Evolutionary conservation across 1,140 invertebrate genomes (phyloP).

Genomic region (Goniozus legneri): DNA sequence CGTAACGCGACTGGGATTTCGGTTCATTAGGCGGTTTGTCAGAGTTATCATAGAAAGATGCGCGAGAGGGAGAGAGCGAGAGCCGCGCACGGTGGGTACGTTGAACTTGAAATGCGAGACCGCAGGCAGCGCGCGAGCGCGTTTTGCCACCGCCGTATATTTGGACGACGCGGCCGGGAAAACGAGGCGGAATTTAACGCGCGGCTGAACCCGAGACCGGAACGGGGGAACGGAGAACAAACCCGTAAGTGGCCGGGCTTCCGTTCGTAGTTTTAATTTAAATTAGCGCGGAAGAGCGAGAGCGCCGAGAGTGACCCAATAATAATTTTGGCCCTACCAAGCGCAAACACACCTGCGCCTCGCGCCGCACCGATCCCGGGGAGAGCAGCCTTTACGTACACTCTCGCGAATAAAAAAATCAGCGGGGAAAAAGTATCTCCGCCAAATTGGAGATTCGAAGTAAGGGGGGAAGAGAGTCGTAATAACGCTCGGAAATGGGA

Average conservation of each 20-base stretch:
- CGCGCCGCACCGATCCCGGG: constrained; percentile 4
- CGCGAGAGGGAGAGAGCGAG: too few relatives aligned
- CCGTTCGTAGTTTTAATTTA: constrained; percentile 35
- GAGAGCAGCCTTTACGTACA: too few relatives aligned
- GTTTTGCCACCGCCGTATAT: constrained; percentile 24
- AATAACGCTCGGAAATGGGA: too few relatives aligned
- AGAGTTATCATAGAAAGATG: too few relatives aligned
- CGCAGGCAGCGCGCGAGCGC: too few relatives aligned
- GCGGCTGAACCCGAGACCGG: constrained; percentile 24
- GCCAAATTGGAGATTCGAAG: too few relatives aligned
- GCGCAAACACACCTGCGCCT: constrained; percentile 3
- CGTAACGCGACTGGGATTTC: too few relatives aligned
- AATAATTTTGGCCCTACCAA: background rate
- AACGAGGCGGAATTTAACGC: constrained; percentile 32
- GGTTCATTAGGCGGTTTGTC: too few relatives aligned
- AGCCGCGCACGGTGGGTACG: too few relatives aligned
- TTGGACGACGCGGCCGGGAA: constrained; percentile 15
- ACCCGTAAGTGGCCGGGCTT: constrained; percentile 34
- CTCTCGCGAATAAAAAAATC: too few relatives aligned
- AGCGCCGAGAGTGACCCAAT: background rate
- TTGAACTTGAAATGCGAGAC: constrained; percentile 31
- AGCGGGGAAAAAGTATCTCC: too few relatives aligned
- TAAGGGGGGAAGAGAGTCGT: too few relatives aligned
- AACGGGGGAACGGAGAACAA: constrained; percentile 21
- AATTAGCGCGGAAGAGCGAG: constrained; percentile 13